A percentile compares a stretch with the other conserved stretches of the same genome.
Conservation (phyloP, 2,113 vertebrate genomes). For the Sinocyclocheilus anshuiensis region DNA sequence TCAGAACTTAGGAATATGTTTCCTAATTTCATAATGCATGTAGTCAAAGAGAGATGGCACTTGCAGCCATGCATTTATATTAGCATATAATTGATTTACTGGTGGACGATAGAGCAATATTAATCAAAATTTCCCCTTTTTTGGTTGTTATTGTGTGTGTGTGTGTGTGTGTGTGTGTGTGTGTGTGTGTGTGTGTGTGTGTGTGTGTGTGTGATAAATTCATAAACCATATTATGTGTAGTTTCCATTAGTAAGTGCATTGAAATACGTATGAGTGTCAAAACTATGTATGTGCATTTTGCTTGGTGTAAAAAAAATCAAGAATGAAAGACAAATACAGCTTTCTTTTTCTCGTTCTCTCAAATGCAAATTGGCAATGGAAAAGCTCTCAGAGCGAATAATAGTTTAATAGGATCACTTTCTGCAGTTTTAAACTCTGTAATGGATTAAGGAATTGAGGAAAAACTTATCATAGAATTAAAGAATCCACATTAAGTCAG, state of each 20-base stretch:
- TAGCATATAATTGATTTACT: slow-evolving; percentile 12
- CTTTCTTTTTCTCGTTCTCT: not conserved
- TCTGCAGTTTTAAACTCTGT: not conserved
- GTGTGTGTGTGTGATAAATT: not conserved
- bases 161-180: not conserved
- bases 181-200: not conserved
- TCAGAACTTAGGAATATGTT: not conserved
- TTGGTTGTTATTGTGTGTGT: not conserved
- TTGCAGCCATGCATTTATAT: not conserved
- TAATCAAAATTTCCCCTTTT: not conserved
- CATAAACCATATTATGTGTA: not conserved
- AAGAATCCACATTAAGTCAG: not conserved
- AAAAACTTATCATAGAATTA: not conserved
- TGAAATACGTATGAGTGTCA: too few relatives aligned
- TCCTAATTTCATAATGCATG: not conserved
- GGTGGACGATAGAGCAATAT: not conserved
- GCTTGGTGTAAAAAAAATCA: not conserved
- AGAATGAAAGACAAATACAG: slow-evolving; percentile 1
- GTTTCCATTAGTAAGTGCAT: not conserved
- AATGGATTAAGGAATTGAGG: not conserved
- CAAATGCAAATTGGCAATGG: not conserved
- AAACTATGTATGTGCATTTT: not conserved
- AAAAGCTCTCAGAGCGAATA: slow-evolving; percentile 3
- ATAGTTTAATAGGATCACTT: not conserved
- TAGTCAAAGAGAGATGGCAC: not conserved